Evolutionary conservation across 1,140 invertebrate genomes (phyloP), one percentile per base, ranked within the genome.

Genomic region (Dendrolimus punctatus): DNA sequence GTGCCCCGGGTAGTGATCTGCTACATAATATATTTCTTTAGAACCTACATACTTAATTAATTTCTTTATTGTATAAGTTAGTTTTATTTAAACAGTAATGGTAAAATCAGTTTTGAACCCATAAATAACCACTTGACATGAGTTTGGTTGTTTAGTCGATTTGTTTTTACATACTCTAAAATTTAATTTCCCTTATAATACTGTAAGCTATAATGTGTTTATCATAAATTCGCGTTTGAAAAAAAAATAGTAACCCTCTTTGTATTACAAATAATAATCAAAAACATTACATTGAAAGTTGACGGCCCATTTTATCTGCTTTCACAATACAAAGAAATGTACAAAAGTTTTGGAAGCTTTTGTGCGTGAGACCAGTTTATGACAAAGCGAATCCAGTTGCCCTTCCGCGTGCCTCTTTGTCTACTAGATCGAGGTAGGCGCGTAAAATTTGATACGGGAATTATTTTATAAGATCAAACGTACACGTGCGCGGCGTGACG

Each of bases 381-480:
- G 64, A 83, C 79, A 83, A 80, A 81, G 71, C 71, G 71, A 69
- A 73, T 76, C 72, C 72, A 72, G 72, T 72, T 68, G 73, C 69
- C 72, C 64, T 62, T 71, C 68, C 54, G 67, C 58, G 54, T 51
- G 40, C 61, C 55, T 71, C 76, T 81, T 86, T 86, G 80, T 86
- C 76, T 83, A 69, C 71, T 74, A 77, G 71, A 84, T 84, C 83
- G 68, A 75, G 83, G 83, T 86, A 84, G 73, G 71, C 71, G 80
- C 73, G 71, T 79, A 80, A 76, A 82, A 86, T 86, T 86, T 73
- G 80, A 86, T 83, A 86, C 82, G 80, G 82, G 80, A 86, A 84
- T 86, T 83, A 84, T 84, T 80, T 77, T 83, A 86, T 84, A 84
- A 81, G 80, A 82, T 81, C 78, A 66, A 72, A 71, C 71, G 71